These are phyloP conservation scores for Meloidogyne chitwoodi DNA, from an alignment of 1,140 invertebrate species.

Conservation along the genomic window DNA sequence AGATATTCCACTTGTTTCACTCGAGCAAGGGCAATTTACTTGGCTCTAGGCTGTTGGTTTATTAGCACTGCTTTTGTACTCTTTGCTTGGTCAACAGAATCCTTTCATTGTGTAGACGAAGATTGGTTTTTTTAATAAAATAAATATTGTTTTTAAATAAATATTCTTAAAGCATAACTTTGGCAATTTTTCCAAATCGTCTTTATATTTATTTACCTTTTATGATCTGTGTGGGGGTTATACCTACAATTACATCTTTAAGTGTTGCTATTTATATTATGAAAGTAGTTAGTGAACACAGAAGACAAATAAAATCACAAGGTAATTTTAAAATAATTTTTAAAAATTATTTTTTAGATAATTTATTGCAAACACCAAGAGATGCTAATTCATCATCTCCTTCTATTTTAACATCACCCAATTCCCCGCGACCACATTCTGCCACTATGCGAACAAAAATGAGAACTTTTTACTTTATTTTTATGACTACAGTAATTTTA, in stretches of 20 bases:
- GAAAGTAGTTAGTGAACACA: conserved; percentile 38
- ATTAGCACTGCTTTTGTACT: conserved; percentile 30
- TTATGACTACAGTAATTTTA: conserved; percentile 43
- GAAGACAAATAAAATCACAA: conserved; percentile 39
- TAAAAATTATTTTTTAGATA: not conserved
- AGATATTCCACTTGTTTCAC: conserved; percentile 40
- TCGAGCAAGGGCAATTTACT: conserved; percentile 23
- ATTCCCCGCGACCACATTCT: conserved; percentile 32
- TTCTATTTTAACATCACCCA: not conserved
- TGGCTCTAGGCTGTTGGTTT: conserved; percentile 29
- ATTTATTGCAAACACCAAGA: conserved; percentile 16
- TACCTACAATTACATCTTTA: conserved; percentile 48
- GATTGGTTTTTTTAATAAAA: conserved; percentile 18
- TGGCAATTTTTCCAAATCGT: conserved; percentile 44
- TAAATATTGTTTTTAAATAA: not conserved
- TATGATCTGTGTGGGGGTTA: conserved; percentile 44
- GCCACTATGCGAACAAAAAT: conserved; percentile 37
- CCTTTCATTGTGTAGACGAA: conserved; percentile 47
- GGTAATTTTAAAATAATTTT: conserved; percentile 20
- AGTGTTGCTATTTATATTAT: conserved; percentile 51
- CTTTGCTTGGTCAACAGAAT: conserved; percentile 46
- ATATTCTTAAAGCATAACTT: conserved; percentile 25
- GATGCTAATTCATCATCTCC: not conserved
- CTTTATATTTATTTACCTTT: conserved; percentile 45
- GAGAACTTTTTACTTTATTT: conserved; percentile 50